Evolutionary conservation across 2,888 invertebrate genomes (phyloP), one percentile per base, ranked within the genome.

Genomic region (Parapristionchus giblindavisi): DNA sequence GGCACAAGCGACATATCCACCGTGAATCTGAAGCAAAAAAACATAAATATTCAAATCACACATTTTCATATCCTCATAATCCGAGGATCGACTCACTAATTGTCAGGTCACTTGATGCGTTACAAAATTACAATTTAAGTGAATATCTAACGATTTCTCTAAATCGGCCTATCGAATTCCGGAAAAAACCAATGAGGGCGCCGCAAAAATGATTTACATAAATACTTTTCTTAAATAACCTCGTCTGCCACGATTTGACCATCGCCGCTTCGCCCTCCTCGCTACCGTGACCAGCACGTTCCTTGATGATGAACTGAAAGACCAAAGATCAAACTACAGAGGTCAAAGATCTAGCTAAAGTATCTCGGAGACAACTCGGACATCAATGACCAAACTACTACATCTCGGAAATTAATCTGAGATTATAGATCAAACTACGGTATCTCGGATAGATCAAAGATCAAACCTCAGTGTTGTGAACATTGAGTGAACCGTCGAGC

Each of bases 381-480:
- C 27, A 56, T 60, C 36, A 38, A 38, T 24, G 38, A 61, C 38
- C 6, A 60, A 38, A 43, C 43, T 17, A 8, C 8, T 14, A 17
- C 17, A 43, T 43, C n/a, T n/a, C n/a, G 43, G 43, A 8, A 17
- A 43, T 8, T 14, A 43, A 8, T 43, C 17, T 8, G 17, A 54
- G 54, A 56, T 60, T n/a, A 38, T 27, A 38, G 38, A 61, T 60
- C 6, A 60, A 38, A 43, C n/a, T n/a, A 48, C 14, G 48, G 17
- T 14, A 43, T 43, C 11, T 2, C 24, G 2, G 54, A 54, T 27
- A 17, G 4, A 54, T 17, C n/a, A 24, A n/a, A 54, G 54, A 54
- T n/a, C 54, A 54, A n/a, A 73, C 73, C 73, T 73, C 73, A 27
- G 73, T 73, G n/a, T 73, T 73, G 40, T 61, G 73, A n/a, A 73